phyloP scores from a whole-genome alignment of 2,888 invertebrate genomes.

The Caenorhabditis macrosperma region DNA sequence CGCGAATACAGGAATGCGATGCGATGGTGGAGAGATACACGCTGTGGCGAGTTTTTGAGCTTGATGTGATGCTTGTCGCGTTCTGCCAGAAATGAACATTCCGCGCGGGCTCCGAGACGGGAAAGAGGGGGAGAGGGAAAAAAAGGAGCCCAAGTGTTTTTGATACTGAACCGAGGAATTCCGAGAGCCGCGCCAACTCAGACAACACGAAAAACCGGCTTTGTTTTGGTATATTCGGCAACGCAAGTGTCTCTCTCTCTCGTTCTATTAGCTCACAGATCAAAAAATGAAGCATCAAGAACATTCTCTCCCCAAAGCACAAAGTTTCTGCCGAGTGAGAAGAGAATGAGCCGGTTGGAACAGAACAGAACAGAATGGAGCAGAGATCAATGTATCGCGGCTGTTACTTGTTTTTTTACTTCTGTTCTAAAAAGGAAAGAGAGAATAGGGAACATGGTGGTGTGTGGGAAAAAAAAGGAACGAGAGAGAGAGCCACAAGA shows the following conservation, averaged over 20 bases:
- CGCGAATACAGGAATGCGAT: background rate
- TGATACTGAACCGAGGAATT: conserved; percentile 3
- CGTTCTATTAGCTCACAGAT: background rate
- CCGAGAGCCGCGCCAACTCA: background rate
- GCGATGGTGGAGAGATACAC: too few species aligned
- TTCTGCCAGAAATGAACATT: too few species aligned
- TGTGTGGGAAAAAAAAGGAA: background rate
- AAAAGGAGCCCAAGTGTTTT: conserved; percentile 5
- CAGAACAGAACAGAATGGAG: too few species aligned
- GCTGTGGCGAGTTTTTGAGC: too few species aligned
- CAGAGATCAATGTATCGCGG: too few species aligned
- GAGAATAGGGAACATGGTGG: background rate
- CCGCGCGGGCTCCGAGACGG: background rate
- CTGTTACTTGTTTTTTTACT: too few species aligned
- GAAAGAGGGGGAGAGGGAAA: background rate
- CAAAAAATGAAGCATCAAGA: background rate
- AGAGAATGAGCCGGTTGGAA: too few species aligned
- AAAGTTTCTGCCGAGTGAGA: too few species aligned
- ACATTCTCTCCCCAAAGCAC: too few species aligned
- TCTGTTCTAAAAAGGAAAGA: too few species aligned
- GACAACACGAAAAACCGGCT: conserved; percentile 3
- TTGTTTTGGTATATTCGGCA: conserved; percentile 4
- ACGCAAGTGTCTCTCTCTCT: background rate
- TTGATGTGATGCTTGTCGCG: too few species aligned
- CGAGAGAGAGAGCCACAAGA: background rate